Percentiles rank a stretch among this genome's conserved stretches.
These are phyloP conservation scores for Mycteria americana DNA, from an alignment of 2,797 vertebrate species.

Conservation along the genomic window DNA sequence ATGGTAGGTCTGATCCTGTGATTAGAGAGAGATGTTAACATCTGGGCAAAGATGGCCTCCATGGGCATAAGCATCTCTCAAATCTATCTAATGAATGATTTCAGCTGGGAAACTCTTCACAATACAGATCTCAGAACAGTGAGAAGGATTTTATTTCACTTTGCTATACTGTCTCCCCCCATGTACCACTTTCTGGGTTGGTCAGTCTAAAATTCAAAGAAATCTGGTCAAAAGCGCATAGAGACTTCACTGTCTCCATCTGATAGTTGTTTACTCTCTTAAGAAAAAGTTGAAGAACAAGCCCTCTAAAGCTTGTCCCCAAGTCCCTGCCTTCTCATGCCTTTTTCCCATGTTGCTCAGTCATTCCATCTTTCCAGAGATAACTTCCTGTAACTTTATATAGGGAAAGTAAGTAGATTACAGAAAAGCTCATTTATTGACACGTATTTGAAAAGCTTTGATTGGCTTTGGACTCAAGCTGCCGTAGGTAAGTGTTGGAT, in stretches of 20 bases:
- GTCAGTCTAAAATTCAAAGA: neutral
- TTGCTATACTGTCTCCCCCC: neutral
- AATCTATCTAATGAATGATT: neutral
- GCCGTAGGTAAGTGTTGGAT: neutral
- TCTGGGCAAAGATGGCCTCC: neutral
- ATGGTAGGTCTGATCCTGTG: neutral
- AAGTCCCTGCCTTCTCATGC: neutral
- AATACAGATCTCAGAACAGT: neutral
- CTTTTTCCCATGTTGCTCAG: neutral
- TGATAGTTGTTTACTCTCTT: neutral
- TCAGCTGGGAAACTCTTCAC: neutral
- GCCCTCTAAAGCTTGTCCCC: neutral
- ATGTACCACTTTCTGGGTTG: neutral
- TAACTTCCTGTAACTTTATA: neutral
- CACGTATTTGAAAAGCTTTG: neutral
- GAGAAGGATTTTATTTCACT: neutral
- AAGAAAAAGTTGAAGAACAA: neutral
- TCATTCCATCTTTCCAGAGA: accelerated
- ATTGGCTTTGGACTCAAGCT: neutral
- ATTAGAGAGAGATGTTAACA: neutral
- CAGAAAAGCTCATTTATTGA: neutral
- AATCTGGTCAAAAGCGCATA: accelerated
- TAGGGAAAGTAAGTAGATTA: neutral
- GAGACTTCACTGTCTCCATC: accelerated
- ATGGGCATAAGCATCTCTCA: neutral